Percentiles rank a stretch among this genome's conserved stretches.
Conservation (phyloP, 2,888 invertebrate species). For the Tiliacea aurago region DNA sequence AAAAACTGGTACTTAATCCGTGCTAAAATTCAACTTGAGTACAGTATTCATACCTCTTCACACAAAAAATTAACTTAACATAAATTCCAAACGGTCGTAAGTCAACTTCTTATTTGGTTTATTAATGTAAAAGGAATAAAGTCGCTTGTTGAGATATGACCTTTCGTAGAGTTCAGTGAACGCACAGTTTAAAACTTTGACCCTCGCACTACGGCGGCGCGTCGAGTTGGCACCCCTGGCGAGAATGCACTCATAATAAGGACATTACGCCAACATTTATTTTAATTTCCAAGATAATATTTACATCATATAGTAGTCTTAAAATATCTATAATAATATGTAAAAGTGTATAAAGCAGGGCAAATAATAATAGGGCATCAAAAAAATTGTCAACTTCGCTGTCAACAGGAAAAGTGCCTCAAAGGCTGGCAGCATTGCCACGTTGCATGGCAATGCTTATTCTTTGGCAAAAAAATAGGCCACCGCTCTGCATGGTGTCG, state of each 20-base stretch:
- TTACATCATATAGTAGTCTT: too few relatives aligned
- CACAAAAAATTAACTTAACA: slow-evolving; percentile 32
- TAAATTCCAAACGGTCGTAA: slow-evolving; percentile 36
- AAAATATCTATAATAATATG: too few relatives aligned
- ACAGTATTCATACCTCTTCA: not conserved
- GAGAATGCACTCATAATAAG: slow-evolving; percentile 41
- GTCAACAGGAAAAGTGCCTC: too few relatives aligned
- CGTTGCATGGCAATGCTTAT: too few relatives aligned
- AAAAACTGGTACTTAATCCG: slow-evolving; percentile 7
- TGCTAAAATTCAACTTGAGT: not conserved
- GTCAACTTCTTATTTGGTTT: slow-evolving; percentile 55
- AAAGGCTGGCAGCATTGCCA: too few relatives aligned
- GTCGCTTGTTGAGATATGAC: slow-evolving; percentile 66
- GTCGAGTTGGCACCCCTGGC: slow-evolving; percentile 63
- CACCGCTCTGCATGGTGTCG: too few relatives aligned
- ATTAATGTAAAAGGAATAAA: slow-evolving; percentile 70
- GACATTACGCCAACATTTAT: slow-evolving; percentile 25
- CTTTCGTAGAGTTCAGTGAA: slow-evolving; percentile 73
- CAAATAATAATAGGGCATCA: too few relatives aligned
- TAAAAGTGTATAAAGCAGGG: too few relatives aligned
- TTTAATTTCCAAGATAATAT: too few relatives aligned
- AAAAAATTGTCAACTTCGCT: too few relatives aligned
- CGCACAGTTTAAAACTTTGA: slow-evolving; percentile 72
- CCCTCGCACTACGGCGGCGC: slow-evolving; percentile 63
- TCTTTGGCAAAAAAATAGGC: too few relatives aligned